Conservation (phyloP, 2,113 vertebrate genomes). For the Varanus salvator region DNA sequence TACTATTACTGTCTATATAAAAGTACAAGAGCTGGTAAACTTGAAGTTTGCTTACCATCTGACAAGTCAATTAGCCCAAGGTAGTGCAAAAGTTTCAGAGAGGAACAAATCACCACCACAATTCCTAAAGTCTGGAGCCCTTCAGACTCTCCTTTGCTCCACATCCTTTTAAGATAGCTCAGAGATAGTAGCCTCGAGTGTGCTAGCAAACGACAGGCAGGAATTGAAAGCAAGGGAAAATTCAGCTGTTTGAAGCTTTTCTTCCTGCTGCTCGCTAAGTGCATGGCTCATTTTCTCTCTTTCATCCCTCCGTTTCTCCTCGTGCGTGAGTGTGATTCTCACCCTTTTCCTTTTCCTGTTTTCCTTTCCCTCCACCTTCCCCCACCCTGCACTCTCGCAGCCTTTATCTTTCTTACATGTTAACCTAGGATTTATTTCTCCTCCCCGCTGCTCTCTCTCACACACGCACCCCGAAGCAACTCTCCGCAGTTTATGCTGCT, state of each 20-base stretch:
- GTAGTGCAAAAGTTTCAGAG: constrained; percentile 90
- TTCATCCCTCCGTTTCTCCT: constrained; percentile 46
- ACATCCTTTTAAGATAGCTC: constrained; percentile 72
- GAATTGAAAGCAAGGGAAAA: constrained; percentile 49
- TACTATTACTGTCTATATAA: background rate
- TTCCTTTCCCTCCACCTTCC: background rate
- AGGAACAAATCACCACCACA: constrained; percentile 86
- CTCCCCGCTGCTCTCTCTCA: background rate
- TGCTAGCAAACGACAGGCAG: constrained; percentile 39
- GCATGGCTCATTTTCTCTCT: constrained; percentile 44
- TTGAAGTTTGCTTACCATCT: constrained; percentile 85
- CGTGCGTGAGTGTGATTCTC: constrained; percentile 23
- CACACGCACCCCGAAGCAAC: constrained; percentile 18
- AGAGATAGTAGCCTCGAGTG: constrained; percentile 11
- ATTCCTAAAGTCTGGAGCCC: constrained; percentile 88
- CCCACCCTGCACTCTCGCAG: constrained; percentile 1
- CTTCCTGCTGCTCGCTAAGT: constrained; percentile 55
- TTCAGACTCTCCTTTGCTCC: constrained; percentile 81
- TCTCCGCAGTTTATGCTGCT: constrained; percentile 37
- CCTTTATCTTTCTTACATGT: constrained; percentile 24
- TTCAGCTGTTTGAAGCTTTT: constrained; percentile 46
- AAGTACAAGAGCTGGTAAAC: constrained; percentile 49
- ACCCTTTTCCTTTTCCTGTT: constrained; percentile 40
- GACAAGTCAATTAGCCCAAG: constrained; percentile 89
- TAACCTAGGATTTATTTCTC: constrained; percentile 48